phyloP scores from a whole-genome alignment of 2,888 invertebrate genomes.

The Polyommatus icarus region DNA sequence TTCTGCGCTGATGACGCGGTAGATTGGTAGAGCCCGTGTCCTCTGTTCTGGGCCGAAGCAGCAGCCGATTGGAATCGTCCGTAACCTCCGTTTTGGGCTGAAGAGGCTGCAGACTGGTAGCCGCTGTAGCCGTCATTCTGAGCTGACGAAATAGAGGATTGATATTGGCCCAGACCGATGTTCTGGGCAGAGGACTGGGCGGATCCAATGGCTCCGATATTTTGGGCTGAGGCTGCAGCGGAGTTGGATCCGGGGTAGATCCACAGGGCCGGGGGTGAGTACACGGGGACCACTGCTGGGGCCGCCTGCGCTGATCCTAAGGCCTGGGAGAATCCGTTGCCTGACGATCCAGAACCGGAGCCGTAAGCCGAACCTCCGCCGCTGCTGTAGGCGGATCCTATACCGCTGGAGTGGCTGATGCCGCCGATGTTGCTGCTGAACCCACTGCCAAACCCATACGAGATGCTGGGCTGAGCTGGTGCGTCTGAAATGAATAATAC shows the following conservation, averaged over 20 bases:
- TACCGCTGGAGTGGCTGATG: conserved; percentile 62
- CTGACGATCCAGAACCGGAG: conserved; percentile 51
- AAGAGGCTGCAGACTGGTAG: conserved; percentile 44
- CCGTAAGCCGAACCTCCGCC: conserved; percentile 64
- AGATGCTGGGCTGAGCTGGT: conserved; percentile 60
- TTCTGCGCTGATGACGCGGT: conserved; percentile 42
- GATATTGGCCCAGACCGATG: conserved; percentile 48
- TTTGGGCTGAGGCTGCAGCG: conserved; percentile 46
- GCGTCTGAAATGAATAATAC: conserved; percentile 34
- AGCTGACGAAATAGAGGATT: conserved; percentile 48
- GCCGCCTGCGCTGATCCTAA: conserved; percentile 58
- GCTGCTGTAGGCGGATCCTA: conserved; percentile 60
- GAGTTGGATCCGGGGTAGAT: conserved; percentile 43
- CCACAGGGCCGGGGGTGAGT: conserved; percentile 8
- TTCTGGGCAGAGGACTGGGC: conserved; percentile 55
- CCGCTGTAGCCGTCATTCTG: conserved; percentile 46
- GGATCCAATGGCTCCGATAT: conserved; percentile 54
- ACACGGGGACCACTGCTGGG: conserved; percentile 38
- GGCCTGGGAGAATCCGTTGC: conserved; percentile 55
- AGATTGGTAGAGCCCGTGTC: conserved; percentile 43
- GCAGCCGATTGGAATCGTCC: conserved; percentile 50
- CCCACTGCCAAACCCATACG: conserved; percentile 68
- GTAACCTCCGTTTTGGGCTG: conserved; percentile 48
- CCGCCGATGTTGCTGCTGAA: conserved; percentile 70
- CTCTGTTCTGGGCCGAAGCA: conserved; percentile 50